A percentile compares a stretch with the other conserved stretches of the same genome.
phyloP scores from a whole-genome alignment of 2,888 invertebrate genomes.

The Seira sanloemensis region DNA sequence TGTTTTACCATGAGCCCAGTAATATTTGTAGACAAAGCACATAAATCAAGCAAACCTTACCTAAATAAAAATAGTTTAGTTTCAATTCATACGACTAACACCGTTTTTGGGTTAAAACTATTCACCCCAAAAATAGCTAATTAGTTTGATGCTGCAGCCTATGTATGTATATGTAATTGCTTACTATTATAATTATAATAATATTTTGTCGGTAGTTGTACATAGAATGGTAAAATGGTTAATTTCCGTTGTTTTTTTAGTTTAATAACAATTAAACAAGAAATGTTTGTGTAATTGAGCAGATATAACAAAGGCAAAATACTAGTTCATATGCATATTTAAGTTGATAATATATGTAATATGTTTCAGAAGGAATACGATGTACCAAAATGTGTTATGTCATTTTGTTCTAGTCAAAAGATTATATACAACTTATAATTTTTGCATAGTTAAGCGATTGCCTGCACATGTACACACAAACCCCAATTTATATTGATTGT shows the following conservation, averaged over 20 bases:
- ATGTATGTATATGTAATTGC: no score
- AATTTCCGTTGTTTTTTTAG: not conserved
- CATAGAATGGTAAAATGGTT: no score
- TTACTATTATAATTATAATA: not conserved
- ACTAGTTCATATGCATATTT: constrained; percentile 39
- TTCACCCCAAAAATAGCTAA: not conserved
- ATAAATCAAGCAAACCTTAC: no score
- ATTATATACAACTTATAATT: constrained; percentile 46
- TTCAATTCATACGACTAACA: no score
- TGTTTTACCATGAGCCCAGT: not conserved
- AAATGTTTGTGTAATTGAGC: not conserved
- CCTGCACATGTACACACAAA: constrained; percentile 28
- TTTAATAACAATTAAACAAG: not conserved
- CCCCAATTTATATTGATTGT: not conserved
- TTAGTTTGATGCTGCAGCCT: no score
- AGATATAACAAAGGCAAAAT: not conserved
- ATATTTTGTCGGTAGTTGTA: not conserved
- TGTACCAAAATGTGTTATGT: constrained; percentile 66
- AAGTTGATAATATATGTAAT: constrained; percentile 38
- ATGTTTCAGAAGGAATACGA: constrained; percentile 33
- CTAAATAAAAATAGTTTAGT: not conserved
- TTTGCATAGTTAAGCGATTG: constrained; percentile 8
- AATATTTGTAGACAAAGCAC: constrained; percentile 19
- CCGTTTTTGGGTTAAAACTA: no score
- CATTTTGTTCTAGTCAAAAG: constrained; percentile 63